Conservation (phyloP, 2,113 vertebrate genomes). For the Pseudorhombus dupliciocellatus region DNA sequence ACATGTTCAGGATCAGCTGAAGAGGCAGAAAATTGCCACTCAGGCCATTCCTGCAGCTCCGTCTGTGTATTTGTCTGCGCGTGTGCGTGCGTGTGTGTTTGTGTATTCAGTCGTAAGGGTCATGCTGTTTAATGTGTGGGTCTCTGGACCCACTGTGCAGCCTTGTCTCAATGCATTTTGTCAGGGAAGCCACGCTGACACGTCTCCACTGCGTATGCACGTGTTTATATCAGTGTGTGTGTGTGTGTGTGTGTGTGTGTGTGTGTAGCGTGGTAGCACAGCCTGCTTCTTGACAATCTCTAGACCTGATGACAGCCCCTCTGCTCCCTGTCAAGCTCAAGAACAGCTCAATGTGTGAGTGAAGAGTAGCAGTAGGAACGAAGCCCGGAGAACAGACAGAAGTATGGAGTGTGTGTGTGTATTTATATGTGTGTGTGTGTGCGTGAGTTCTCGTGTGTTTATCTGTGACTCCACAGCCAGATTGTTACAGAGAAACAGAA, state of each 20-base stretch:
- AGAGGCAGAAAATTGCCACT: constrained; percentile 73
- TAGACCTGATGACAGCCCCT: constrained; percentile 73
- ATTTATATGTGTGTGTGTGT: not conserved
- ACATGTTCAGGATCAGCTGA: constrained; percentile 79
- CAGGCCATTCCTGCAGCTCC: constrained; percentile 52
- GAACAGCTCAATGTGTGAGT: constrained; percentile 73
- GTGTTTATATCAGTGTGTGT: constrained; percentile 45
- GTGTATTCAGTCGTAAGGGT: constrained; percentile 49
- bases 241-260: constrained; percentile 14
- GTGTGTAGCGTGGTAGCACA: constrained; percentile 35
- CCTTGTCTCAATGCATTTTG: constrained; percentile 54
- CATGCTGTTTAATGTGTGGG: constrained; percentile 48
- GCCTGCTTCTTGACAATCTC: constrained; percentile 59
- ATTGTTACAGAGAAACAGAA: constrained; percentile 41
- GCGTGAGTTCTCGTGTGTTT: constrained; percentile 16
- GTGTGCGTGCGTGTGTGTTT: constrained; percentile 36
- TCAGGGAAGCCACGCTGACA: constrained; percentile 45
- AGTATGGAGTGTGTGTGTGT: constrained; percentile 37
- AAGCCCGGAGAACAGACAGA: constrained; percentile 46
- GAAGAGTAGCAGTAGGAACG: constrained; percentile 66
- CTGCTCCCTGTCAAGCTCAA: constrained; percentile 71
- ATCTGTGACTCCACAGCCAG: constrained; percentile 21
- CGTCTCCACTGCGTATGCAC: constrained; percentile 50
- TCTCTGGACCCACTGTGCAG: constrained; percentile 22
- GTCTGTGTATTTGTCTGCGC: constrained; percentile 59